These are phyloP conservation scores for Pelusios castaneus DNA, from an alignment of 2,113 vertebrate genomes.

Conservation along the genomic window DNA sequence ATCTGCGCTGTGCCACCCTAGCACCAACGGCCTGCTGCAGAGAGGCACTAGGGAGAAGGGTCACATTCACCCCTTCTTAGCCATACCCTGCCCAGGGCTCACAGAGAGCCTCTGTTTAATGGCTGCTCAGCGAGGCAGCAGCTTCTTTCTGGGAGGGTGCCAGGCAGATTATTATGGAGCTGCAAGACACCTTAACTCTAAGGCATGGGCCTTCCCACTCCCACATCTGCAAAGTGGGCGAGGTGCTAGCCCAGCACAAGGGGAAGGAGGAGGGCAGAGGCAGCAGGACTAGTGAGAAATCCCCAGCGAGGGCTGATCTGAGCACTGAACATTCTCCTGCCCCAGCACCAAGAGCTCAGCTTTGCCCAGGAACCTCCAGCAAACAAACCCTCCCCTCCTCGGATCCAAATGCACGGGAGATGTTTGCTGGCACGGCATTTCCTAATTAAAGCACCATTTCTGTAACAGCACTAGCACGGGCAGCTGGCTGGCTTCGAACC, in stretches of 20 bases:
- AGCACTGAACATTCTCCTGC: not conserved
- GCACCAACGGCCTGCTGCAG: not conserved
- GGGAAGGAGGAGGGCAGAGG: not conserved
- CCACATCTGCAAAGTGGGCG: not conserved
- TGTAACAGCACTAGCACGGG: too few relatives aligned
- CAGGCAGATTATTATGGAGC: not conserved
- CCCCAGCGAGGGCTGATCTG: not conserved
- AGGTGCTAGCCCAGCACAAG: too few relatives aligned
- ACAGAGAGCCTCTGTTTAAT: not conserved
- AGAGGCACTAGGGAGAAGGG: not conserved
- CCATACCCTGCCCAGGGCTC: not conserved
- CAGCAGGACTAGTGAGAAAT: not conserved
- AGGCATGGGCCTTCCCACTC: not conserved
- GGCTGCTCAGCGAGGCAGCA: not conserved
- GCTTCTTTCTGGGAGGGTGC: not conserved
- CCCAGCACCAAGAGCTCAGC: not conserved
- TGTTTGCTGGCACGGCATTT: not conserved
- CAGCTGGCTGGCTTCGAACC: too few relatives aligned
- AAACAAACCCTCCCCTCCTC: not conserved
- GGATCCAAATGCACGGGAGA: not conserved
- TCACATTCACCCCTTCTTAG: not conserved
- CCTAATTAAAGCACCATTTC: too few relatives aligned
- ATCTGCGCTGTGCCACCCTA: not conserved
- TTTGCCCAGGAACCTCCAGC: not conserved
- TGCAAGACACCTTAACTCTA: not conserved